These are phyloP conservation scores for Eupithecia insigniata DNA, from an alignment of 2,888 invertebrate genomes.

Conservation along the genomic window DNA sequence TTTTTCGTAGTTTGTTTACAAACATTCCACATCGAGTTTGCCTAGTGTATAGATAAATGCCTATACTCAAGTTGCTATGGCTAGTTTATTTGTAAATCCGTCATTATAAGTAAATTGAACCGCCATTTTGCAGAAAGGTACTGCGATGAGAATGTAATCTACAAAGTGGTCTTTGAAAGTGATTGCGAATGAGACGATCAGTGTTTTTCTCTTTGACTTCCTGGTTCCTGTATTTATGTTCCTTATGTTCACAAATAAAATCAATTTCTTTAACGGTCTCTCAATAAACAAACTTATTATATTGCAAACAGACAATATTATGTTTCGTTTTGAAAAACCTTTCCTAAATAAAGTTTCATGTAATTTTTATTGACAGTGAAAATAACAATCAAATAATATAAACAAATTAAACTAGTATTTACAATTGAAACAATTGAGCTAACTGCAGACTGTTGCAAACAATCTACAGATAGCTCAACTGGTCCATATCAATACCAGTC, in stretches of 20 bases:
- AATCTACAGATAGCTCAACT: too few species aligned
- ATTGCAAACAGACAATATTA: background rate
- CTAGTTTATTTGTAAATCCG: background rate
- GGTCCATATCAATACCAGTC: too few species aligned
- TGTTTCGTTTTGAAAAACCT: too few species aligned
- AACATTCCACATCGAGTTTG: too few species aligned
- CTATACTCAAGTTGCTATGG: background rate
- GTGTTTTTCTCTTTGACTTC: background rate
- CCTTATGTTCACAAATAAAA: background rate
- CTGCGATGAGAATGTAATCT: conserved; percentile 15
- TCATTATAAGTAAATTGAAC: background rate
- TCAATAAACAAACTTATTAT: background rate
- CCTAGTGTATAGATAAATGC: too few species aligned
- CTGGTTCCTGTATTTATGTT: background rate
- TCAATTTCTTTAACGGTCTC: background rate
- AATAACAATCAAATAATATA: too few species aligned
- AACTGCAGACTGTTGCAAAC: too few species aligned
- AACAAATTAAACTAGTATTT: too few species aligned
- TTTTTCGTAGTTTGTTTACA: too few species aligned
- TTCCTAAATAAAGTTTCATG: too few species aligned
- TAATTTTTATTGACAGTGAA: too few species aligned
- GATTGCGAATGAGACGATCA: background rate
- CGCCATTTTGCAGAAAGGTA: background rate
- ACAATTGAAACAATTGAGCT: too few species aligned
- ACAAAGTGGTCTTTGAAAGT: conserved; percentile 13